Conservation (phyloP, 2,888 invertebrate species). For the Hypomecis punctinalis region DNA sequence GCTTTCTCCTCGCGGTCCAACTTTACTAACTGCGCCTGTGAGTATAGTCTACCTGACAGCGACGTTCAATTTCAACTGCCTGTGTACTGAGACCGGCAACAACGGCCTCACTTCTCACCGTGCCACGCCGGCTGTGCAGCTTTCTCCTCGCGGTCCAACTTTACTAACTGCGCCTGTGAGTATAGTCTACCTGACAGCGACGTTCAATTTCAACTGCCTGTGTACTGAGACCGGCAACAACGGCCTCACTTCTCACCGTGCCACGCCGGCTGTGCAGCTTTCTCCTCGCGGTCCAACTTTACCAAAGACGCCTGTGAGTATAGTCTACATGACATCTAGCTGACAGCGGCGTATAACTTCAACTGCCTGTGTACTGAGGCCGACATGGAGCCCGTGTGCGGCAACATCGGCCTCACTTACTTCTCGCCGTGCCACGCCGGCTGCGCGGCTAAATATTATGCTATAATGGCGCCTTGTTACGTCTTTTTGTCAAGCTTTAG, state of each 20-base stretch:
- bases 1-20: too few species aligned
- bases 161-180: too few species aligned
- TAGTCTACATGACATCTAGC: conserved; percentile 44
- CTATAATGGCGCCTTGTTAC: too few species aligned
- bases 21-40: too few species aligned
- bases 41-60: too few species aligned
- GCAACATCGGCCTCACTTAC: conserved; percentile 96
- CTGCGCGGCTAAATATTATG: conserved; percentile 86
- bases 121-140: too few species aligned
- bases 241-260: conserved; percentile 97
- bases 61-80: too few species aligned
- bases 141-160: too few species aligned
- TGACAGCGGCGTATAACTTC: conserved; percentile 97
- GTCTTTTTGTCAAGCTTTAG: too few species aligned
- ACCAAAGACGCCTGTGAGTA: conserved; percentile 96
- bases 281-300: conserved; percentile 90
- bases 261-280: conserved; percentile 96
- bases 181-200: conserved; percentile 93
- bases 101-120: too few species aligned
- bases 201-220: conserved; percentile 97
- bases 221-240: conserved; percentile 96
- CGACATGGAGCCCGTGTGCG: conserved; percentile 97
- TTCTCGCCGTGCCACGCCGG: conserved; percentile 99
- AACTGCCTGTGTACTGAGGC: conserved; percentile 96
- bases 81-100: too few species aligned